Conservation (phyloP, 2,113 vertebrate species). For the Oenanthe oenanthe region DNA sequence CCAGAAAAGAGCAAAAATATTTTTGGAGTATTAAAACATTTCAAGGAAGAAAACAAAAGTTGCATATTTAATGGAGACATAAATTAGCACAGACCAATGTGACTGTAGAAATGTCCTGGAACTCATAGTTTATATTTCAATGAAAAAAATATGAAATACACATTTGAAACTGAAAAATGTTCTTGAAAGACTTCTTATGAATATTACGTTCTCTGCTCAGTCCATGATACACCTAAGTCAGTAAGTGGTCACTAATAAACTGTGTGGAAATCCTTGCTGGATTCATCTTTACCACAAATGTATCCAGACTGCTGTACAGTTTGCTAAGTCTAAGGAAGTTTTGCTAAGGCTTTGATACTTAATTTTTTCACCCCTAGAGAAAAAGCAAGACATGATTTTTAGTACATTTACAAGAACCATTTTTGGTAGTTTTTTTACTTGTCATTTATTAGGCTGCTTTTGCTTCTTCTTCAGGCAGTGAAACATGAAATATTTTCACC, state of each 20-base stretch:
- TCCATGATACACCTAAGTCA: background rate
- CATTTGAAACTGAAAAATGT: background rate
- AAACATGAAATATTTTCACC: background rate
- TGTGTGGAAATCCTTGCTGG: background rate
- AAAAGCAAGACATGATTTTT: slow-evolving; percentile 9
- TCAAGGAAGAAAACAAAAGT: background rate
- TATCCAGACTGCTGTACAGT: background rate
- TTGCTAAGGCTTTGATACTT: background rate
- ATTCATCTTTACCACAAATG: background rate
- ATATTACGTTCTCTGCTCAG: background rate
- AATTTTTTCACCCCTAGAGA: background rate
- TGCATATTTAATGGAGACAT: background rate
- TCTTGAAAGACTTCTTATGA: background rate
- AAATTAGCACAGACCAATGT: background rate
- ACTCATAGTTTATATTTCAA: background rate
- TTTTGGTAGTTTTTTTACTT: background rate
- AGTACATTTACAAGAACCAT: background rate
- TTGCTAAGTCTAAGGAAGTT: background rate
- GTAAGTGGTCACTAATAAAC: background rate
- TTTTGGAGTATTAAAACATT: background rate
- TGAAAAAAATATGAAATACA: background rate
- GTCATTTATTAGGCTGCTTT: background rate
- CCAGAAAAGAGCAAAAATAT: background rate
- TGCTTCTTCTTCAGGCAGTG: background rate
- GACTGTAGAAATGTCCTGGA: background rate